Percentiles rank a stretch among this genome's conserved stretches.
Evolutionary conservation across 2,797 vertebrate species (phyloP).

Genomic region (Hafferia zeledoni): DNA sequence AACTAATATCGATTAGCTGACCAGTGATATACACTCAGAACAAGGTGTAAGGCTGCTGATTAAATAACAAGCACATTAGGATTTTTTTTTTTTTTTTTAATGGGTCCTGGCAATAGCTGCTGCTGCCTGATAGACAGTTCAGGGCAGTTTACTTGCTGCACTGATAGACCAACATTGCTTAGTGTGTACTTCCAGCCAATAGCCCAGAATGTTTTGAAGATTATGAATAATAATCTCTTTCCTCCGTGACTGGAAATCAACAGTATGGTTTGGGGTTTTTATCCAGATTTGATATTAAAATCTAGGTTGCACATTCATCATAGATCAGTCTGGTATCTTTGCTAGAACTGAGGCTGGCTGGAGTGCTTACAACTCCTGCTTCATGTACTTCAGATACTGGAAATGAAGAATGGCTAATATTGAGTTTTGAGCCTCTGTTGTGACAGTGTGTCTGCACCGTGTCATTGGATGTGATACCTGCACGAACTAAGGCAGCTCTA

Average conservation of each 20-base stretch:
- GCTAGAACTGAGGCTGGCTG: not conserved
- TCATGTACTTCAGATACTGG: not conserved
- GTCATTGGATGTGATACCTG: accelerated
- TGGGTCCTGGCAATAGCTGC: not conserved
- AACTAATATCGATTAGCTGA: slow-evolving; percentile 6
- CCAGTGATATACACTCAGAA: not conserved
- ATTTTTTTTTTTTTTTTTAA: not conserved
- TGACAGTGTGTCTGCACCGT: accelerated
- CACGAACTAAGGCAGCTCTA: not conserved
- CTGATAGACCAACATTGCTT: not conserved
- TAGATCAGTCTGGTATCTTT: not conserved
- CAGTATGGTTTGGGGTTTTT: accelerated
- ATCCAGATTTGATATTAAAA: not conserved
- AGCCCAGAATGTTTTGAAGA: not conserved
- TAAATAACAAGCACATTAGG: not conserved
- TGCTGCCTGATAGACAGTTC: not conserved
- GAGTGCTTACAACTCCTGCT: not conserved
- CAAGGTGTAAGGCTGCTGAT: not conserved
- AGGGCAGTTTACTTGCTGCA: not conserved
- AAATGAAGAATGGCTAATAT: not conserved
- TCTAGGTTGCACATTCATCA: not conserved
- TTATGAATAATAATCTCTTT: not conserved
- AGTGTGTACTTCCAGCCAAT: not conserved
- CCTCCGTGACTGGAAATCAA: not conserved
- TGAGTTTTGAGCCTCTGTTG: not conserved